Evolutionary conservation across 2,797 vertebrate genomes (phyloP), one percentile per base, ranked within the genome.

Genomic region (Mus caroli): DNA sequence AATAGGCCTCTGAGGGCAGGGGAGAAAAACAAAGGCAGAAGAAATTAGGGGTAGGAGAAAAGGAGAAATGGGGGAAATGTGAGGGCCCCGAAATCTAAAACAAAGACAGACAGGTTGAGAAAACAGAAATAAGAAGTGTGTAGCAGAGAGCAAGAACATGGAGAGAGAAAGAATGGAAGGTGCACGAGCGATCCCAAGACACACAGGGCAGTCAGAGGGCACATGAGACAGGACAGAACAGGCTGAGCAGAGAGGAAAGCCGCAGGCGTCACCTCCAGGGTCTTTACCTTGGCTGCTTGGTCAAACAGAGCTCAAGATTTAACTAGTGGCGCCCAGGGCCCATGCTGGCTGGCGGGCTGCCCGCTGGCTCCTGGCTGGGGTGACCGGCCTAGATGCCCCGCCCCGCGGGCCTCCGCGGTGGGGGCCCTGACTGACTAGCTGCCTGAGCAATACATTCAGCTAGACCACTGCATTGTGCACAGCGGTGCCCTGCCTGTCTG

Each of bases 381-480:
- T 86, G 84, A 96, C 97, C 97, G 97, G 97, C 97, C 97, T 92
- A 64, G 94, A 95, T 73, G 97, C 97, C 98, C 97, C 96, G 92
- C 97, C 97, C 96, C 98, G 75, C 98, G 96, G 96, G 97, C 91
- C 92, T 97, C 94, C 96, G 97, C 97, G 96, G 97, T 85, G 97
- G 97, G 94, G 97, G 97, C 96, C 96, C 99, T 99, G 97, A 98
- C 99, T 99, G 97, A 96, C 99, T 99, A 99, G 56, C 98, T 98
- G 98, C 98, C 99, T 99, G 98, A 98, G 94, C 98, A 99, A 99
- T 99, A 98, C 97, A 92, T 98, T 98, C 97, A 98, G 99, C 99
- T 99, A 99, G 98, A 98, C 96, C 98, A 98, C 99, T 99, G 99
- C 99, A 99, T 99, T 99, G 99, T 99, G 99, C 99, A 99, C 99